phyloP scores from a whole-genome alignment of 2,888 invertebrate species.

The Coelogynopora nodosa region DNA sequence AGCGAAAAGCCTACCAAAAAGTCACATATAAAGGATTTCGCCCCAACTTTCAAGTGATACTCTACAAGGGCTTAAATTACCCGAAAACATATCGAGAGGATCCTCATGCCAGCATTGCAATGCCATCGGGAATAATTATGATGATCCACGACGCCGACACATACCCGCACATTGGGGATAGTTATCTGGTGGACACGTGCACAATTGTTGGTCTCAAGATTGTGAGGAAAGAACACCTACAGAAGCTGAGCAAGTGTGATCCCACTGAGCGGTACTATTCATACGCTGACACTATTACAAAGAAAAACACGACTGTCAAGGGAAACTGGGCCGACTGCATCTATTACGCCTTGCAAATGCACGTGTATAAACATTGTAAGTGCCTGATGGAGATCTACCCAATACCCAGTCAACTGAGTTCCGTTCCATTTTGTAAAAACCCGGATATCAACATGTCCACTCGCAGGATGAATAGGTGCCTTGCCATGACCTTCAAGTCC shows the following conservation, averaged over 20 bases:
- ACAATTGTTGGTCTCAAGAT: slow-evolving; percentile 34
- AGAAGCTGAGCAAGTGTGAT: slow-evolving; percentile 29
- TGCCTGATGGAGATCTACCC: slow-evolving; percentile 32
- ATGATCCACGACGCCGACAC: slow-evolving; percentile 44
- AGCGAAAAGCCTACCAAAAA: background rate
- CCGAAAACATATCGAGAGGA: background rate
- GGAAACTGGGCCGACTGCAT: slow-evolving; percentile 41
- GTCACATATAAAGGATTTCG: background rate
- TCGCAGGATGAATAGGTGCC: background rate
- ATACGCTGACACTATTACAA: slow-evolving; percentile 39
- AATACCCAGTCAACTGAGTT: slow-evolving; percentile 24
- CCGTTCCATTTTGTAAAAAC: slow-evolving; percentile 33
- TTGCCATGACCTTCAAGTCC: background rate
- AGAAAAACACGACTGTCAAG: background rate
- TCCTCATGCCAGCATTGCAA: slow-evolving; percentile 11
- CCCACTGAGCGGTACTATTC: background rate
- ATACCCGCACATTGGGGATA: slow-evolving; percentile 37
- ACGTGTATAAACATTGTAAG: slow-evolving; percentile 31
- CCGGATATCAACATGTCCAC: background rate
- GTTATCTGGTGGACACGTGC: slow-evolving; percentile 34
- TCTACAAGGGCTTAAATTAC: slow-evolving; percentile 41
- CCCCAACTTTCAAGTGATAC: slow-evolving; percentile 40
- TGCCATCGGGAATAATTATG: slow-evolving; percentile 35
- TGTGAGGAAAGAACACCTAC: background rate
- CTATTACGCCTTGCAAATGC: slow-evolving; percentile 23